Evolutionary conservation across 2,888 invertebrate species (phyloP), one percentile per base, ranked within the genome.

Genomic region (Ichneumon xanthorius): DNA sequence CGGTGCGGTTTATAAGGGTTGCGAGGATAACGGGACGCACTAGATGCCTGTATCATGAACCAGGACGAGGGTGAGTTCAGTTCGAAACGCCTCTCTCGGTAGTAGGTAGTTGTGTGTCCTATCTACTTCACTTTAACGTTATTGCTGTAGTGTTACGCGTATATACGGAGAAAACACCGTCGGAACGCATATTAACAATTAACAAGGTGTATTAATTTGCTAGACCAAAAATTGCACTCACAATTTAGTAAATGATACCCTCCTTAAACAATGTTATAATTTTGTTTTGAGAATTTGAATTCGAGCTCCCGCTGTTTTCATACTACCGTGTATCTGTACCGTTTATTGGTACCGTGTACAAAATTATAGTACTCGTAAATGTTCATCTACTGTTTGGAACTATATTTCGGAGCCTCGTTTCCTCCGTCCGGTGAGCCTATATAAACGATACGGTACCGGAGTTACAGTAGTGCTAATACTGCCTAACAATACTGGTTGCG

Each of bases 11-110:
- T 79, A 86, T 78, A 86, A 84, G 82, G 63, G 77, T 53, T 61
- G 79, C 19, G 77, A 72, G 86, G 85, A 81, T 85, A 88, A 86
- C 85, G 86, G 83, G 19, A 16, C 80, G 80, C 81, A 87, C 89
- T 87, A 87, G 76, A 81, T 81, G 67, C 30, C 76, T 37, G 37
- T 67, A 53, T 67, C 76, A 61, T 50, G 75, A 22, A n/a, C 14
- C 63, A 61, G 75, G 30, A 19, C 22, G 22, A 53, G 77, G 67
- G 53, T 53, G 77, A 65, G 53, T 67, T 40, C 63, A 16, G 37
- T 19, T 37, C 53, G 19, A 22, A 63, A 19, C 45, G 75, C n/a
- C 30, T 30, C 5, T 19, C 67, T 45, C 19, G 37, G 9, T 40
- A 40, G 55, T 67, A 26, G 67, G 40, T 77, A 53, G 67, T 67